Conservation (phyloP, 2,888 invertebrate genomes). For the Choreutis nemorana region DNA sequence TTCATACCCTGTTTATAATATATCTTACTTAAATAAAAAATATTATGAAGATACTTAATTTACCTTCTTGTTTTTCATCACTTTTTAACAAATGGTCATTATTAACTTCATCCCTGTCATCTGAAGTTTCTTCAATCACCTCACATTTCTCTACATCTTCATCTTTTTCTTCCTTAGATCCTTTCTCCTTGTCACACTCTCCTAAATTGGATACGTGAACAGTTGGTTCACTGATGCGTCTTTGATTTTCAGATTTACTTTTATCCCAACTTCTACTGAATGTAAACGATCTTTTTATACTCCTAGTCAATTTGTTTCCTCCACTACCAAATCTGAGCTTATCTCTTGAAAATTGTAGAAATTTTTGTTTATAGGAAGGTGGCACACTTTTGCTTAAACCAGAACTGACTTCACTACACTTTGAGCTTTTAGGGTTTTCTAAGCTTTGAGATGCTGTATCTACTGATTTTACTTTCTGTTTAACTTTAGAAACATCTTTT, state of each 20-base stretch:
- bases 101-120: slow-evolving; percentile 48
- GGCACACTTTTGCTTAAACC: slow-evolving; percentile 60
- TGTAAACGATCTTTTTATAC: slow-evolving; percentile 57
- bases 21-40: too few species aligned
- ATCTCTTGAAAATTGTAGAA: slow-evolving; percentile 56
- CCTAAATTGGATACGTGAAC: slow-evolving; percentile 35
- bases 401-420: slow-evolving; percentile 45
- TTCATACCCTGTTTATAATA: background rate
- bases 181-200: slow-evolving; percentile 29
- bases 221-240: slow-evolving; percentile 53
- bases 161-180: slow-evolving; percentile 50
- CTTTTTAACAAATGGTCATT: slow-evolving; percentile 36
- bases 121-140: slow-evolving; percentile 44
- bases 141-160: slow-evolving; percentile 51
- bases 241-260: slow-evolving; percentile 39
- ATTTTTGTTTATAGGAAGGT: slow-evolving; percentile 58
- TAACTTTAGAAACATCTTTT: slow-evolving; percentile 24
- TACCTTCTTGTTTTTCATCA: slow-evolving; percentile 44
- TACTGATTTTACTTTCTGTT: slow-evolving; percentile 35
- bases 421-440: slow-evolving; percentile 51
- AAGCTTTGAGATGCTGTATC: slow-evolving; percentile 56
- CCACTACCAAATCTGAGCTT: slow-evolving; percentile 56
- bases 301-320: slow-evolving; percentile 51
- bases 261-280: slow-evolving; percentile 57
- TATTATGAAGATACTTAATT: slow-evolving; percentile 1